Evolutionary conservation across 2,888 invertebrate genomes (phyloP).

Genomic region (Temnothorax unifasciatus): DNA sequence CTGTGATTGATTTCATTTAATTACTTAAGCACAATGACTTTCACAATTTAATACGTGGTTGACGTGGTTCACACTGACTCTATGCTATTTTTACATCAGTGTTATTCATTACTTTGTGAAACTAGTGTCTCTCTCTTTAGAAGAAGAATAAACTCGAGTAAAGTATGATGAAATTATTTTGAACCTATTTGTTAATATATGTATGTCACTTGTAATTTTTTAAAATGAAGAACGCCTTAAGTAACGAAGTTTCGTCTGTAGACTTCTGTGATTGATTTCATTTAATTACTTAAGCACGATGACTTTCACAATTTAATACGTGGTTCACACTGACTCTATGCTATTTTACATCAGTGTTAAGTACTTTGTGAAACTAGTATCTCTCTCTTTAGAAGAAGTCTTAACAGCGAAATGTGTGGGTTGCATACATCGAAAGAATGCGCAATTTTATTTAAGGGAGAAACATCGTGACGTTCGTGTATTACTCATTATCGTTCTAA

Average conservation of each 20-base stretch:
- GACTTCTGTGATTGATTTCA: constrained; percentile 1
- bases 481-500: constrained; percentile 20
- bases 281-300: constrained; percentile 1
- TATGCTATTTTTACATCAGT: background rate
- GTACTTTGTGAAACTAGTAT: background rate
- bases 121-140: background rate
- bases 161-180: constrained; percentile 7
- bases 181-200: background rate
- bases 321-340: background rate
- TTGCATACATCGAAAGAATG: background rate
- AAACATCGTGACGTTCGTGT: constrained; percentile 1
- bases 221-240: background rate
- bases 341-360: constrained; percentile 1
- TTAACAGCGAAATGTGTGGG: background rate
- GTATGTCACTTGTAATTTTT: background rate
- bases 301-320: constrained; percentile 20
- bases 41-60: constrained; percentile 22
- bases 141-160: background rate
- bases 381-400: background rate
- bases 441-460: background rate
- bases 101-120: constrained; percentile 6
- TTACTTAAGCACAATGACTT: constrained; percentile 1
- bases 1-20: constrained; percentile 15
- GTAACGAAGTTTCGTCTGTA: background rate
- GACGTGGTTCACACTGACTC: background rate